Evolutionary conservation across 2,797 vertebrate species (phyloP), one percentile per base, ranked within the genome.

Genomic region (Gymnoscopelus microlampas): DNA sequence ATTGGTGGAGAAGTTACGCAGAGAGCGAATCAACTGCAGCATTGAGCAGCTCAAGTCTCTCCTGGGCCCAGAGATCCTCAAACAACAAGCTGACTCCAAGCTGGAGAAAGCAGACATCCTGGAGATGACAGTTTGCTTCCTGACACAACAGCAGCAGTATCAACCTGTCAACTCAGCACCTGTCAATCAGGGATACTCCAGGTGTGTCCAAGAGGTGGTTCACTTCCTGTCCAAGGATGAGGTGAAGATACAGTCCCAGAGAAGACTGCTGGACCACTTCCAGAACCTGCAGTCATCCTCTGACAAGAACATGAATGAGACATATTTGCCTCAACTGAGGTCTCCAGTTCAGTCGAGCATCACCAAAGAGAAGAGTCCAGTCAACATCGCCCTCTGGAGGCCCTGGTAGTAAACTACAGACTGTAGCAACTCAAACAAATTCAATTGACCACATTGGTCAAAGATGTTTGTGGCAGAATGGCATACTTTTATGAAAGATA

Each of bases 71-170:
- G 93, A 94, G 85, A 93, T 94, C 88, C 85, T 91, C 63, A 88
- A 91, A 74, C 73, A 91, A 11, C 82, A 89, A 51, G 77, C 89
- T 81, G 90, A 93, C 63, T 92, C 93, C 73, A 95, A 95, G 87
- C 88, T 94, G 83, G 93, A 95, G 85, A 94, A 95, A 87, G 94
- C 94, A 0, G 94, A 93, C 73, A 90, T 94, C 75, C 89, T 94
- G 82, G 93, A 95, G 82, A 95, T 94, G 94, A 93, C 92, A 0
- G 92, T 93, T 60, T 94, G 87, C 85, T 87, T 91, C 70, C 83
- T 93, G 67, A 89, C 80, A 68, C 74, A 80, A 77, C 84, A 79
- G 50, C 73, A 74, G 66, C 70, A 84, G 13, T 48, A 67, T 13
- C 60, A 57, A 49, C 54, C 69, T 75, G 66, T 78, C 82, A 72